A percentile compares a stretch with the other conserved stretches of the same genome.
Evolutionary conservation across 2,797 vertebrate genomes (phyloP).

Genomic region (Remorina albescens): DNA sequence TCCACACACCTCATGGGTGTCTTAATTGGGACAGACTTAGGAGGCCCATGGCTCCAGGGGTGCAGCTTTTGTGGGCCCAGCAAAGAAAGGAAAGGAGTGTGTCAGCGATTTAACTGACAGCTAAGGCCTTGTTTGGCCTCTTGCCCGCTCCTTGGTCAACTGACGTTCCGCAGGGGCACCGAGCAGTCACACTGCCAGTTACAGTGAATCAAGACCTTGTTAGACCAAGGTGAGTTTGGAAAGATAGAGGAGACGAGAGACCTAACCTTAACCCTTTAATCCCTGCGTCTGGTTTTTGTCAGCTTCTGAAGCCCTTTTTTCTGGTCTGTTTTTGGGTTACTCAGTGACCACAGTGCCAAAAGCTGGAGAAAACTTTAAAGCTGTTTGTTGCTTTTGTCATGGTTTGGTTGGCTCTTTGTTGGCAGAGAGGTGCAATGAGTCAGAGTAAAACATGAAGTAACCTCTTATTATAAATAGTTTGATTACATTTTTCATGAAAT

Average conservation of each 20-base stretch:
- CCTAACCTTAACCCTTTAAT: too few relatives aligned
- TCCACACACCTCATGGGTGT: conserved; percentile 35
- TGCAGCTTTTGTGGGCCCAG: conserved; percentile 60
- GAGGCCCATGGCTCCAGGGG: conserved; percentile 51
- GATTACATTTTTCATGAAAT: neutral
- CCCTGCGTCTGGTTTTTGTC: conserved; percentile 29
- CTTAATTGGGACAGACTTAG: conserved; percentile 64
- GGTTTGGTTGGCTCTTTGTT: conserved; percentile 17
- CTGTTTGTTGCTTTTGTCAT: conserved; percentile 27
- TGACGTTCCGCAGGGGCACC: conserved; percentile 45
- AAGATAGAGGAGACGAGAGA: conserved; percentile 49
- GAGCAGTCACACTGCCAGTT: conserved; percentile 52
- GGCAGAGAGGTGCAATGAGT: conserved; percentile 1
- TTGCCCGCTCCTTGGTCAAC: conserved; percentile 52
- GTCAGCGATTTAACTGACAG: conserved; percentile 70
- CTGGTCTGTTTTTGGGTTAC: conserved; percentile 48
- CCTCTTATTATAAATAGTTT: neutral
- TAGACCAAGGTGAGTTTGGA: conserved; percentile 49
- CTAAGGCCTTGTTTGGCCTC: conserved; percentile 60
- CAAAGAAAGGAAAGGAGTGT: conserved; percentile 77
- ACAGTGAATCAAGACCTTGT: conserved; percentile 68
- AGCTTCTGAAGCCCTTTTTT: conserved; percentile 47
- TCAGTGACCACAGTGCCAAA: conserved; percentile 23
- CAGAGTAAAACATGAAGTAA: neutral
- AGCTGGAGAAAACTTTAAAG: conserved; percentile 19